A percentile compares a stretch with the other conserved stretches of the same genome.
Conservation (phyloP, 2,113 vertebrate species). For the Rutilus rutilus region DNA sequence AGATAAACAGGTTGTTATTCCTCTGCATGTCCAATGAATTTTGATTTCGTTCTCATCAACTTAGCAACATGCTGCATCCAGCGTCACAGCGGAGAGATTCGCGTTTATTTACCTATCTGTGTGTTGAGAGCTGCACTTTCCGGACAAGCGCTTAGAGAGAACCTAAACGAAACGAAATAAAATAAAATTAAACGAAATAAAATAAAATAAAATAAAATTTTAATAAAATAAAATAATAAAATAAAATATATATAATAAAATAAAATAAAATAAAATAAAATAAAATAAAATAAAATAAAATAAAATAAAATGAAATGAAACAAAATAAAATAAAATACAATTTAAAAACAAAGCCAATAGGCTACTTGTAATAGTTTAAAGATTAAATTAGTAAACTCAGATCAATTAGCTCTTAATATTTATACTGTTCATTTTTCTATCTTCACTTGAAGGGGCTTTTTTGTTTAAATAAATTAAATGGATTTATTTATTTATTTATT, state of each 20-base stretch:
- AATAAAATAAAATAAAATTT: too few relatives aligned
- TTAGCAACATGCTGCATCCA: not conserved
- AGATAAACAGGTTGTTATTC: not conserved
- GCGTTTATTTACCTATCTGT: slow-evolving; percentile 63
- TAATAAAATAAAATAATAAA: too few relatives aligned
- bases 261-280: too few relatives aligned
- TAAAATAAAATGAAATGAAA: not conserved
- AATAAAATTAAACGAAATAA: not conserved
- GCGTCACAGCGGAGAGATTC: too few relatives aligned
- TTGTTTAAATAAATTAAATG: not conserved
- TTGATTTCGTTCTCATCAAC: not conserved
- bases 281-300: not conserved
- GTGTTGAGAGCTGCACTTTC: slow-evolving; percentile 67
- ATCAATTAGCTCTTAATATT: not conserved
- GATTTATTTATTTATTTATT: too few relatives aligned
- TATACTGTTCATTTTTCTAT: not conserved
- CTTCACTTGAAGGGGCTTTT: not conserved
- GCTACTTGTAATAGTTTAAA: not conserved
- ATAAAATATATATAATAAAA: too few relatives aligned
- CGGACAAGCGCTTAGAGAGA: not conserved
- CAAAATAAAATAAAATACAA: too few relatives aligned
- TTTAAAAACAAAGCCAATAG: not conserved
- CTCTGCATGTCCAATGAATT: not conserved
- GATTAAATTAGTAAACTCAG: not conserved
- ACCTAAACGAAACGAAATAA: not conserved